phyloP scores from a whole-genome alignment of 2,797 vertebrate genomes.

The Chromobotia macracanthus region DNA sequence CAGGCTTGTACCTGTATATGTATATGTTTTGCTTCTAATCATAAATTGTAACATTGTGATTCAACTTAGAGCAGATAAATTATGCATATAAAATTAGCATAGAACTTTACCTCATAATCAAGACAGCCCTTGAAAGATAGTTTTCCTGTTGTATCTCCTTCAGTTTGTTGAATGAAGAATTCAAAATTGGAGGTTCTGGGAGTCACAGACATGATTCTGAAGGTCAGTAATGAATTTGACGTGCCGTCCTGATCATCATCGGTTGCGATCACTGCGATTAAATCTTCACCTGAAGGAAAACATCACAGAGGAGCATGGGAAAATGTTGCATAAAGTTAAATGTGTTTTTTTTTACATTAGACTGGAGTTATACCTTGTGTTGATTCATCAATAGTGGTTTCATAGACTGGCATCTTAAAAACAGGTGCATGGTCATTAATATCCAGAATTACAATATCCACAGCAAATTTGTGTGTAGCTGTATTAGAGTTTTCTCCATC shows the following conservation, averaged over 20 bases:
- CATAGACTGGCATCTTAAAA: slow-evolving; percentile 28
- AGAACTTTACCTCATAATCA: slow-evolving; percentile 43
- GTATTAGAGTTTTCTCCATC: neutral
- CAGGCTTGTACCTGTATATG: too few relatives aligned
- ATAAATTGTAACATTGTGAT: too few relatives aligned
- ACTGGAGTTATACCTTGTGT: slow-evolving; percentile 31
- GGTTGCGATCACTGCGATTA: slow-evolving; percentile 7
- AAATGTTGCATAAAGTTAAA: neutral
- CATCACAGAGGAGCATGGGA: neutral
- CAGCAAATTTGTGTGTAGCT: neutral
- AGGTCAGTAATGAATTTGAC: neutral
- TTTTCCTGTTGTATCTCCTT: neutral
- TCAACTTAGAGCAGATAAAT: too few relatives aligned
- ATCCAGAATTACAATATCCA: slow-evolving; percentile 31
- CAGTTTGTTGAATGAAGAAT: slow-evolving; percentile 31
- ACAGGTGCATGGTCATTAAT: slow-evolving; percentile 32
- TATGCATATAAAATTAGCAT: neutral
- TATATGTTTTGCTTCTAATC: too few relatives aligned
- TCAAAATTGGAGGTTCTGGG: neutral
- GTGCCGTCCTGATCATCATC: neutral
- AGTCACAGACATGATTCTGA: slow-evolving; percentile 27
- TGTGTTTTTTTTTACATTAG: neutral
- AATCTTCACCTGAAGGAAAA: slow-evolving; percentile 24
- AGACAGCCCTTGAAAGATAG: slow-evolving; percentile 44
- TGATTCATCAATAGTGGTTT: slow-evolving; percentile 25